Conservation (phyloP, 1,140 invertebrate species). For the Cepaea nemoralis region DNA sequence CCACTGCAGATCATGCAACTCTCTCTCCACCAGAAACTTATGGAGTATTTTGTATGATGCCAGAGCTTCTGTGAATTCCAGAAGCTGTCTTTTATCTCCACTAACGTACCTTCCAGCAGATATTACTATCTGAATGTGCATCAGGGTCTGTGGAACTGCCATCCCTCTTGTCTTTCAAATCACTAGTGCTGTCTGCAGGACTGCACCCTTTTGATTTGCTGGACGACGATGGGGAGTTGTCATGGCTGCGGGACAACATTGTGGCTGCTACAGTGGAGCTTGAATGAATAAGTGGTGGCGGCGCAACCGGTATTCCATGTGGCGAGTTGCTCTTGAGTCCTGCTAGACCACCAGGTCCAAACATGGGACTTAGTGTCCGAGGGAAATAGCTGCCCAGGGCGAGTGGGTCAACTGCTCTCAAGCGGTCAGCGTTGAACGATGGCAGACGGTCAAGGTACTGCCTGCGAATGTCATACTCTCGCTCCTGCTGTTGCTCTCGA, state of each 20-base stretch:
- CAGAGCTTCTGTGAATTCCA: no score
- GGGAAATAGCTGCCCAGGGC: conserved; percentile 44
- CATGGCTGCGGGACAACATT: conserved; percentile 51
- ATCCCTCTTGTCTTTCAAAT: conserved; percentile 57
- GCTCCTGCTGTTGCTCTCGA: conserved; percentile 47
- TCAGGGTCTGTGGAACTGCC: conserved; percentile 55
- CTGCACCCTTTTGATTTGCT: conserved; percentile 58
- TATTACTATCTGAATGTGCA: conserved; percentile 45
- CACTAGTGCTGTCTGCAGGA: conserved; percentile 52
- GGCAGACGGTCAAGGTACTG: conserved; percentile 53
- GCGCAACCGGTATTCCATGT: conserved; percentile 34
- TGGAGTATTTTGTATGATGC: no score
- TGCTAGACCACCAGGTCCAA: conserved; percentile 43
- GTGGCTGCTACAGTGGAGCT: conserved; percentile 40
- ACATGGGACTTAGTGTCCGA: conserved; percentile 56
- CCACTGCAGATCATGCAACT: no score
- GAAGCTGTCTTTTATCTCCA: no score
- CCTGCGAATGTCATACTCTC: conserved; percentile 43
- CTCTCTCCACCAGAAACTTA: no score
- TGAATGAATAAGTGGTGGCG: conserved; percentile 50
- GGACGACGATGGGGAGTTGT: conserved; percentile 55
- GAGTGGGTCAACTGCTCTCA: conserved; percentile 48
- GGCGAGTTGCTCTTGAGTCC: conserved; percentile 53
- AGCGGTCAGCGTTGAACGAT: conserved; percentile 50
- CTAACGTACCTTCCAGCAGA: neutral